phyloP scores from a whole-genome alignment of 2,113 vertebrate genomes.

The Pipa parva region DNA sequence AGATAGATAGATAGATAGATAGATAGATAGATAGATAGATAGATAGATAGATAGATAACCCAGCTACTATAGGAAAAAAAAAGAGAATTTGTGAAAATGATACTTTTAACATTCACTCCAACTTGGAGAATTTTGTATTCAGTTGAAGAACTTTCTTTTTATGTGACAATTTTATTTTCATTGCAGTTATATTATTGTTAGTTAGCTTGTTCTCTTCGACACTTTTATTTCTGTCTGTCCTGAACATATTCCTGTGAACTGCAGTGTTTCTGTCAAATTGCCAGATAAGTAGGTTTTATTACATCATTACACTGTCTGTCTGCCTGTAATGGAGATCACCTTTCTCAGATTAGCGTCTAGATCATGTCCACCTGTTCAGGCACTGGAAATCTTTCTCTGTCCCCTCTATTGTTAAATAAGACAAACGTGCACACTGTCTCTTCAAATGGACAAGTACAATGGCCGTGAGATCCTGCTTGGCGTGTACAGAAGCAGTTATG shows the following conservation, averaged over 20 bases:
- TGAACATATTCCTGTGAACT: neutral
- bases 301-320: slow-evolving; percentile 20
- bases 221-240: neutral
- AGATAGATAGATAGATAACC: too few species aligned
- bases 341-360: slow-evolving; percentile 4
- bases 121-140: too few species aligned
- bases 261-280: neutral
- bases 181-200: neutral
- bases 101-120: too few species aligned
- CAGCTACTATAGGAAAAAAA: too few species aligned
- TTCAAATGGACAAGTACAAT: neutral
- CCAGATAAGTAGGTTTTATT: slow-evolving; percentile 24
- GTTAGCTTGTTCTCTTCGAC: neutral
- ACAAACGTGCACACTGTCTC: neutral
- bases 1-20: too few species aligned
- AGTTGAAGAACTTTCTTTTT: too few species aligned
- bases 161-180: too few species aligned
- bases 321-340: slow-evolving; percentile 10
- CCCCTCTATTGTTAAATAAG: neutral
- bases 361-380: neutral
- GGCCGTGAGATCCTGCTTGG: neutral
- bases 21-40: too few species aligned
- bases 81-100: too few species aligned
- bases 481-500: neutral
- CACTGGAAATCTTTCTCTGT: slow-evolving; percentile 9